Conservation (phyloP, 2,888 invertebrate species). For the Acutogordius australiensis region DNA sequence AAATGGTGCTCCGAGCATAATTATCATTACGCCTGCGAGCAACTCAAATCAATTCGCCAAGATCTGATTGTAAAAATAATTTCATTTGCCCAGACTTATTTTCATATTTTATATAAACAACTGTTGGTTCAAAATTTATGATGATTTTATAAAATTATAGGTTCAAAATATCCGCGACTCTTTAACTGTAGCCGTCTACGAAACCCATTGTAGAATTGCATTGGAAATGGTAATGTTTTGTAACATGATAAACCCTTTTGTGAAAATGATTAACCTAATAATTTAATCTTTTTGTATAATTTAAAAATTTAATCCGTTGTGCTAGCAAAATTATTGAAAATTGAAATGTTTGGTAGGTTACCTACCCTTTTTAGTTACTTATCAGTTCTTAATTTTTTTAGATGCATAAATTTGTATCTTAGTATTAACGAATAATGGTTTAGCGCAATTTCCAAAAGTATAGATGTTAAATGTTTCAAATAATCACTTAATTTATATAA, state of each 20-base stretch:
- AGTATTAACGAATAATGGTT: no score
- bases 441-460: no score
- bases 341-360: no score
- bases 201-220: slow-evolving; percentile 86
- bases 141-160: no score
- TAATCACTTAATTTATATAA: not conserved
- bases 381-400: no score
- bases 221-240: slow-evolving; percentile 40
- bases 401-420: no score
- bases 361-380: no score
- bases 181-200: slow-evolving; percentile 90
- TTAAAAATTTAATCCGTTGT: no score
- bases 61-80: slow-evolving; percentile 53
- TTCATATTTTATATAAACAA: not conserved
- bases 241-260: not conserved
- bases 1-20: slow-evolving; percentile 65
- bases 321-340: no score
- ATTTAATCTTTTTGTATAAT: no score
- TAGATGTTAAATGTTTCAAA: no score
- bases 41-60: slow-evolving; percentile 85
- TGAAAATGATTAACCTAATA: no score
- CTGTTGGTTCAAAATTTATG: not conserved
- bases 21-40: slow-evolving; percentile 87
- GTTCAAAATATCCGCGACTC: slow-evolving; percentile 74
- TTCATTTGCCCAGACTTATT: not conserved